phyloP scores from a whole-genome alignment of 2,113 vertebrate species.

The Petromus typicus region DNA sequence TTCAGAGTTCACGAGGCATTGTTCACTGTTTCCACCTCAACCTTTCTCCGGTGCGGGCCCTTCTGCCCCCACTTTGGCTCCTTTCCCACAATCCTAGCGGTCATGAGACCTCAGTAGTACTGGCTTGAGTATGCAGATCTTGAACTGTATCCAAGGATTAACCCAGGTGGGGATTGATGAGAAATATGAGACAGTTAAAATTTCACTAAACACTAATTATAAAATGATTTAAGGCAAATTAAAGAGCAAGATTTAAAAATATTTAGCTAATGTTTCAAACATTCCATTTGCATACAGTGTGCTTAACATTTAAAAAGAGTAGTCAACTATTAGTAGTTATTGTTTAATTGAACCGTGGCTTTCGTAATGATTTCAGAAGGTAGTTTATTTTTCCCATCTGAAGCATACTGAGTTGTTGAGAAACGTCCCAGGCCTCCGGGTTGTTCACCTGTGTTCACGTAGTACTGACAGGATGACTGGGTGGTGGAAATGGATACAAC shows the following conservation, averaged over 20 bases:
- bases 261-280: conserved; percentile 48
- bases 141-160: neutral
- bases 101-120: neutral
- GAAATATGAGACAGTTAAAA: conserved; percentile 45
- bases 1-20: neutral
- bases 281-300: conserved; percentile 46
- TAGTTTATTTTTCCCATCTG: neutral
- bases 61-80: neutral
- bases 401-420: neutral
- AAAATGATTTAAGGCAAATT: conserved; percentile 47
- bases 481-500: neutral
- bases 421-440: neutral
- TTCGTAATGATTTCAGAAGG: conserved; percentile 32
- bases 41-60: neutral
- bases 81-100: accelerated
- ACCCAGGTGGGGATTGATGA: conserved; percentile 29
- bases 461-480: neutral
- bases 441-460: neutral
- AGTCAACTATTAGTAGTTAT: neutral
- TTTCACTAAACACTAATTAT: conserved; percentile 13
- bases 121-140: neutral
- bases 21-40: neutral
- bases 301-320: conserved; percentile 47
- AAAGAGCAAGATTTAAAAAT: conserved; percentile 54
- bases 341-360: conserved; percentile 46